Conservation (phyloP, 2,113 vertebrate species). For the Aegithalos caudatus region DNA sequence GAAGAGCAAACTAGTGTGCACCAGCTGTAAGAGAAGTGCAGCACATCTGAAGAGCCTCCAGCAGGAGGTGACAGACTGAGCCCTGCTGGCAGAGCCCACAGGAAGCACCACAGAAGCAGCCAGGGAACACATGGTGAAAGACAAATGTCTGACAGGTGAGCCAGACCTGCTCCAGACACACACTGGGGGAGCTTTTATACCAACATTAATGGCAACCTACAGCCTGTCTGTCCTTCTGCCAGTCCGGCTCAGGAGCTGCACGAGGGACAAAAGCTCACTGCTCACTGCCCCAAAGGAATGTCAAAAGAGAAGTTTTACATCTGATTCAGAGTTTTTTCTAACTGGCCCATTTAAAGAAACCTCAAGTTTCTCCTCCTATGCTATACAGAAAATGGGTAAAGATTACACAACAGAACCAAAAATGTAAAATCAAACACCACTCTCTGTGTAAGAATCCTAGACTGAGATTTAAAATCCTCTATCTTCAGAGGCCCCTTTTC, state of each 20-base stretch:
- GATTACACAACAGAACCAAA: not conserved
- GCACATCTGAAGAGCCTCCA: not conserved
- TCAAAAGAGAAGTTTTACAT: not conserved
- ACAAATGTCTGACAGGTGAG: not conserved
- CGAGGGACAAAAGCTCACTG: fast-evolving
- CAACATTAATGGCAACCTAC: not conserved
- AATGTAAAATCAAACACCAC: not conserved
- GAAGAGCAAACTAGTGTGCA: fast-evolving
- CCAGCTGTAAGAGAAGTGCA: not conserved
- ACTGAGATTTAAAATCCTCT: not conserved
- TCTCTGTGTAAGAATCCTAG: not conserved
- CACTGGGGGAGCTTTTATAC: fast-evolving
- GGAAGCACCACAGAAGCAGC: not conserved
- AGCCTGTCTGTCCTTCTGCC: not conserved
- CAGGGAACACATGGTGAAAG: not conserved
- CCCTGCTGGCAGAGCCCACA: not conserved
- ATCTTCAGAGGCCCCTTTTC: not conserved
- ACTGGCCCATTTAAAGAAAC: not conserved
- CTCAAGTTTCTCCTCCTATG: not conserved
- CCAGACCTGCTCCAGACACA: not conserved
- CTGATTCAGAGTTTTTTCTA: not conserved
- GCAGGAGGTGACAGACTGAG: fast-evolving
- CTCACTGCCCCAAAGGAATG: not conserved
- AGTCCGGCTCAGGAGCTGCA: fast-evolving
- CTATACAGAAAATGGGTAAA: not conserved